Conservation (phyloP, 1,140 invertebrate genomes). For the Apis cerana region DNA sequence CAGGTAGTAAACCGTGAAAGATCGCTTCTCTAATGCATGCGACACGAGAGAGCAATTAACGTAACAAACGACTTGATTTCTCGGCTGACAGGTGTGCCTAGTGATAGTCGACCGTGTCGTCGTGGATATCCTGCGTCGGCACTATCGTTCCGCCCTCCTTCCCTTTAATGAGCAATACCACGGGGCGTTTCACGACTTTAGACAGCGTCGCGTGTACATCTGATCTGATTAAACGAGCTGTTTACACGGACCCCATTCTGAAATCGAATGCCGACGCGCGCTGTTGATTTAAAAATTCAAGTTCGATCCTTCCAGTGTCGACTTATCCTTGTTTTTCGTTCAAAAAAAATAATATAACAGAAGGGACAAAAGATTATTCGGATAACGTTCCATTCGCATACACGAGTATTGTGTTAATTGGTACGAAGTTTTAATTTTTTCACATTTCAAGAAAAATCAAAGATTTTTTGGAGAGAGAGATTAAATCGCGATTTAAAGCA, state of each 20-base stretch:
- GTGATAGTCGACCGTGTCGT: constrained; percentile 36
- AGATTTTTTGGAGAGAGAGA: too few species aligned
- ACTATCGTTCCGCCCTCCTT: not conserved
- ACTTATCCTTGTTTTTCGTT: too few species aligned
- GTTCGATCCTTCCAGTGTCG: not conserved
- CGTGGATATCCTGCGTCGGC: constrained; percentile 18
- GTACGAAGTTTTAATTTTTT: too few species aligned
- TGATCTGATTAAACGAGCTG: constrained; percentile 35
- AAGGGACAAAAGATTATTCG: too few species aligned
- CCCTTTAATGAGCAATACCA: constrained; percentile 42
- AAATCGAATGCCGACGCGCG: not conserved
- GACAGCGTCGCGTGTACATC: not conserved
- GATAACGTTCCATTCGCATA: too few species aligned
- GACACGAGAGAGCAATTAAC: constrained; percentile 66
- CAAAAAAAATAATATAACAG: too few species aligned
- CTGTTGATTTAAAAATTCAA: constrained; percentile 17
- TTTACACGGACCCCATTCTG: constrained; percentile 2
- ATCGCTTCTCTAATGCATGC: constrained; percentile 56
- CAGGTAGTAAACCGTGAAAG: constrained; percentile 48
- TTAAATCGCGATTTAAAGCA: too few species aligned
- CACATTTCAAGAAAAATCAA: too few species aligned
- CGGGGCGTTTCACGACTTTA: constrained; percentile 22
- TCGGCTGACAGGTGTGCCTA: constrained; percentile 33
- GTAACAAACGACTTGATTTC: constrained; percentile 62
- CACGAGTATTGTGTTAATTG: too few species aligned